Evolutionary conservation across 2,797 vertebrate species (phyloP), one percentile per base, ranked within the genome.

Genomic region (Chiroxiphia lanceolata): DNA sequence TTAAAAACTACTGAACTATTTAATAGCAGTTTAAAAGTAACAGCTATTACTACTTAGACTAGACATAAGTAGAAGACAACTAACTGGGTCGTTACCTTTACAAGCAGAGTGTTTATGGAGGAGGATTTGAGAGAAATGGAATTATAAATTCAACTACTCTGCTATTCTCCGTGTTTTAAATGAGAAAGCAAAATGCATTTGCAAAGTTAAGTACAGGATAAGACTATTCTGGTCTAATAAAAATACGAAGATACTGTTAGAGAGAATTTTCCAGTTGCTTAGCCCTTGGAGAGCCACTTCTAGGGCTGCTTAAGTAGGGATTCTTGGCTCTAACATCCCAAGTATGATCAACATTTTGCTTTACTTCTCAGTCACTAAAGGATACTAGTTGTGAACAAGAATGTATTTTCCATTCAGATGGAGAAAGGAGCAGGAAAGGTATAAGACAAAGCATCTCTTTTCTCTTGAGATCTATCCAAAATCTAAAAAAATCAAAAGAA

Each of bases 1-100:
- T 94, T 95, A 94, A 96, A 89, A 96, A 95, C 90, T 93, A 94
- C 81, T 88, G 85, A 94, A 97, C 59, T 85, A 87, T 97, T 97
- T 96, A 94, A 94, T 84, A 96, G 93, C 81, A 83, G 60, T 94
- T 93, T 94, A 91, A 77, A 95, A 96, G 81, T 53, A 88, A 87
- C 75, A 65, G 63, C 48, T 63, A 83, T 82, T 92, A 94, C 95
- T 90, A 78, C 53, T 85, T 96, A 94, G 80, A 94, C 71, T 72
- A 91, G 42, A 78, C 34, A 50, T 56, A 78, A 95, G 87, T 59
- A 88, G 88, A 82, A 81, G 54, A 77, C 0, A 13, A 77, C 54
- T 68, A 75, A 83, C 79, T 0, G 27, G 90, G 50, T 79, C 71
- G 70, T 79, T 71, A 80, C 48, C 76, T 92, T 69, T 70, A 57